Conservation (phyloP, 2,888 invertebrate species). For the Bombylius discolor region DNA sequence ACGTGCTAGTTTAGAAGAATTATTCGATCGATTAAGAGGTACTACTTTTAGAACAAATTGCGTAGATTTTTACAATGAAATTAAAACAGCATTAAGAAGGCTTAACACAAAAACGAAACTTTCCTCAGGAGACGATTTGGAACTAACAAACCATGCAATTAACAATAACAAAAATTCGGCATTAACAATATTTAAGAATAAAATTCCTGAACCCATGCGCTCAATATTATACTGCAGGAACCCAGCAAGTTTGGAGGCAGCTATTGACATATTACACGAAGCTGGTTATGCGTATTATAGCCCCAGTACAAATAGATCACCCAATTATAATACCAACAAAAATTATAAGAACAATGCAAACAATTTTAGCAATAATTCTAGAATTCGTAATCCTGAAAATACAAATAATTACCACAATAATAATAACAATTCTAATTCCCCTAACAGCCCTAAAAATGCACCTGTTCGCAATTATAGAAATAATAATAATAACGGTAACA, state of each 20-base stretch:
- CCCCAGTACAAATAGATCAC: not conserved
- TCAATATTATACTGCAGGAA: not conserved
- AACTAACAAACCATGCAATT: not conserved
- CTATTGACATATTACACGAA: not conserved
- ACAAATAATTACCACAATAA: not conserved
- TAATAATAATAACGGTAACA: too few relatives aligned
- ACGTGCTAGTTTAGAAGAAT: conserved; percentile 2
- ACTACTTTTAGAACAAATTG: conserved; percentile 4
- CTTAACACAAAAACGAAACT: not conserved
- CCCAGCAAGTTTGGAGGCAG: not conserved
- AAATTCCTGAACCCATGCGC: not conserved
- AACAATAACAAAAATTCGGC: not conserved
- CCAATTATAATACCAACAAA: not conserved
- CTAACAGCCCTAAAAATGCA: not conserved
- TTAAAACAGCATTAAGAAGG: not conserved
- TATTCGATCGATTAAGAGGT: conserved; percentile 5
- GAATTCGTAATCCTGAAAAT: not conserved
- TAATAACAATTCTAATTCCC: not conserved
- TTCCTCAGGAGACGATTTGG: not conserved
- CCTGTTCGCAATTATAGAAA: not conserved
- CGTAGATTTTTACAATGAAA: conserved; percentile 3
- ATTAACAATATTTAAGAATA: not conserved
- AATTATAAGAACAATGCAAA: not conserved
- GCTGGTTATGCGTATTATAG: not conserved
- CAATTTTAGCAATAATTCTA: not conserved